Evolutionary conservation across 2,888 invertebrate species (phyloP), one percentile per base, ranked within the genome.

Genomic region (Neoitamus cyanurus): DNA sequence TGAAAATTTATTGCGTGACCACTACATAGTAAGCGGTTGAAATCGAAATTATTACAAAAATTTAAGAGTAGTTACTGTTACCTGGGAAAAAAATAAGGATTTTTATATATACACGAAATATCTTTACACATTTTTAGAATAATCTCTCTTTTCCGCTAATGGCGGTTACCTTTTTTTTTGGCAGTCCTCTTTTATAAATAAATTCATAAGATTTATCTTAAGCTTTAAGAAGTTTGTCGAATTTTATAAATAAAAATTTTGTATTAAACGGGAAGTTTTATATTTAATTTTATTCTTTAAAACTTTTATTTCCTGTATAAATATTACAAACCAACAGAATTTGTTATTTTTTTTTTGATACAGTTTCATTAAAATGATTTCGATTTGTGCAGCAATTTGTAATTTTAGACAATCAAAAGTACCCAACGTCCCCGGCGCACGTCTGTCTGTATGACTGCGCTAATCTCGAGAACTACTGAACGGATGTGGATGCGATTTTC

Each of bases 161-260:
- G 58, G 25, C 58, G 20, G 9, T 36, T 73, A 31, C 31, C 31
- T 36, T 25, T 42, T 13, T n/a, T 73, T 73, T 30, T 37, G 75
- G 25, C 28, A 46, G 28, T 36, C 34, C 58, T 7, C 25, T 9
- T n/a, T 42, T 58, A 37, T 37, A 75, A 75, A 75, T 36, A 73
- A 73, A 73, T 31, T 34, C 36, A 15, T 73, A 34, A 73, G 20
- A 42, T 42, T 75, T 37, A 34, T 28, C 36, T 31, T 75, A 75
- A 75, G 42, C 4, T 75, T 75, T 75, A 75, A 75, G 75, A 75
- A 75, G 75, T 75, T 75, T 75, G 75, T 75, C 75, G 75, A 75
- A 75, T 75, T 75, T 75, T 75, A 75, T 75, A 75, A 73, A 75
- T 75, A 75, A 75, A 58, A 75, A 42, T 42, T 75, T 75, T 75